These are phyloP conservation scores for Euplexia lucipara DNA, from an alignment of 2,888 invertebrate species.

Conservation along the genomic window DNA sequence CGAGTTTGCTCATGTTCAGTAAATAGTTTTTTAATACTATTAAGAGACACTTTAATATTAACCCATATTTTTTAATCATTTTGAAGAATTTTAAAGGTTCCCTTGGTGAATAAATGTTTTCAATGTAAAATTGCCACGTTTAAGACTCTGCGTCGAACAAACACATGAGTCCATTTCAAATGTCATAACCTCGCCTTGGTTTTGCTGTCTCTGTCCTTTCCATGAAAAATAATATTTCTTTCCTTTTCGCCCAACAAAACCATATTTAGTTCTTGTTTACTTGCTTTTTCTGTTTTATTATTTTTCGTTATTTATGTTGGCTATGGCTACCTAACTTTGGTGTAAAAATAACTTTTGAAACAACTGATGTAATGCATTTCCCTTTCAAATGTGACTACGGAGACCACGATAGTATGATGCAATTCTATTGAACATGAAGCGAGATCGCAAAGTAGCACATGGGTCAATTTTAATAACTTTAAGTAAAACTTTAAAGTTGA, in stretches of 20 bases:
- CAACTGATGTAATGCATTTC: constrained; percentile 11
- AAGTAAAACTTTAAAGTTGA: neutral
- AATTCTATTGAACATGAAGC: constrained; percentile 46
- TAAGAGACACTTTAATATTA: neutral
- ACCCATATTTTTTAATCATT: neutral
- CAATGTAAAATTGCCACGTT: neutral
- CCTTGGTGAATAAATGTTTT: neutral
- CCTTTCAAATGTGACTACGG: constrained; percentile 1
- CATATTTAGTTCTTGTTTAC: constrained; percentile 33
- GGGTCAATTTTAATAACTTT: neutral
- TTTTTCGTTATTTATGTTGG: neutral
- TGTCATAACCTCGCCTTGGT: constrained; percentile 1
- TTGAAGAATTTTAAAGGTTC: neutral
- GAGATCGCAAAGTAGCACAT: constrained; percentile 29
- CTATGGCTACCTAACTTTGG: neutral
- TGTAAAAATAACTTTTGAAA: constrained; percentile 10
- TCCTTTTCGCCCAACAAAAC: constrained; percentile 26
- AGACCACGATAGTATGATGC: constrained; percentile 37
- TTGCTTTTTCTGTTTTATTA: constrained; percentile 5
- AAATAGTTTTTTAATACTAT: too few species aligned
- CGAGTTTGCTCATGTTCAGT: neutral
- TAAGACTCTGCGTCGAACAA: constrained; percentile 27
- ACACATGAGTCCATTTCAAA: neutral
- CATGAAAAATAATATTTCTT: constrained; percentile 3
- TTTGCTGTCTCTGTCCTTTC: constrained; percentile 44